Base-by-base conservation (phyloP, 2,797 vertebrate species). In the Limosa lapponica region DNA sequence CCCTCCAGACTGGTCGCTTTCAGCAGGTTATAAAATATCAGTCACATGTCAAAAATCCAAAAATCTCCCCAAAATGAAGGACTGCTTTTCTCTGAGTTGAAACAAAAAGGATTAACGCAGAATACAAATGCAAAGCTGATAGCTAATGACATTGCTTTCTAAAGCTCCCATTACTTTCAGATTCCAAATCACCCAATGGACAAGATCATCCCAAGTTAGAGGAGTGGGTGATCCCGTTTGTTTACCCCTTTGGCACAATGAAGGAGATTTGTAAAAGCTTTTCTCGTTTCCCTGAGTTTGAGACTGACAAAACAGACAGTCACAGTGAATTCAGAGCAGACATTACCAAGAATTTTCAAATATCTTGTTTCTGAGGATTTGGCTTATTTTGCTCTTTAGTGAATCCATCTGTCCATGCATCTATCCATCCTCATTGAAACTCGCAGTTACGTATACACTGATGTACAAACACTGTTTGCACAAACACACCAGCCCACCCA, bases 101-200 rank as follows among this genome's bases (percentile, higher is more conserved):
- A 97, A 96, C 69, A 95, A 90, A 96, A 97, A 85, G 71, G 92
- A 95, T 96, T 84, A 92, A 78, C 91, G 90, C 74, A 82, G 95
- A 96, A 95, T 89, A 87, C 48, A 54, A 95, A 91, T 54, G 65
- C 72, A 96, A 95, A 96, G 71, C 73, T 89, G 88, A 72, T 41
- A 87, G 51, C 54, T 82, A 93, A 93, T 85, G 62, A 36, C 84
- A 83, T 48, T 89, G 87, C 25, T 71, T 94, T 94, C 79, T 90
- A 48, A 77, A 96, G 73, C 43, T 90, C 37, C 16, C 14, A 13
- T 90, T 95, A n/a, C 57, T 95, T 93, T 74, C 80, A 49, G 52
- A 44, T 93, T 85, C 73, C 34, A 32, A 64, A 43, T 62, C 79
- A 90, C 43, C 83, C 71, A 44, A 78, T 70, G 57, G 79, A 95